Evolutionary conservation across 2,888 invertebrate genomes (phyloP), one percentile per base, ranked within the genome.

Genomic region (Drosophila incognita): DNA sequence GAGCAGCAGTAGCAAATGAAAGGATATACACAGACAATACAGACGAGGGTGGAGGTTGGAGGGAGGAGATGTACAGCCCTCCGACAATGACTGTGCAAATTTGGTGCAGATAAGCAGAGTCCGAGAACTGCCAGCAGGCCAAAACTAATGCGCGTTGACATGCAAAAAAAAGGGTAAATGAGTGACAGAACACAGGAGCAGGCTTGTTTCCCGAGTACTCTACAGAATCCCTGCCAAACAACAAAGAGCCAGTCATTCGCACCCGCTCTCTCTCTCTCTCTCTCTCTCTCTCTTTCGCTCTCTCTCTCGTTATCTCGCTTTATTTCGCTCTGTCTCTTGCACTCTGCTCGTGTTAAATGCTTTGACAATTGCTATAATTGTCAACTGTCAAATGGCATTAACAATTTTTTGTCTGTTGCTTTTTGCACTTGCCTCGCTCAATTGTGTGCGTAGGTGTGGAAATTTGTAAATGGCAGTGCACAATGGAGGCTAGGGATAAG

Each of bases 341-440:
- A 59, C 72, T 74, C 73, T 60, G 63, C 78, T 75, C 83, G 76
- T 90, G 88, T 88, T 90, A 87, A 87, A 87, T 87, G 90, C 91
- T 83, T 81, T 91, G 87, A 88, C 91, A 87, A 87, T 87, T 87
- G 87, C 91, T 86, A 83, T 91, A 87, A 87, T 87, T 87, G 87
- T 87, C 91, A 91, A 91, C 91, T 87, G 87, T 91, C 87, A 87
- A 91, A 87, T 91, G 87, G 90, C 87, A 91, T 91, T 91, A 91
- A 81, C 87, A 77, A 78, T 91, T 90, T 78, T 79, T 79, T 61
- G 51, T 65, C 42, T 67, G 66, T 27, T 69, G 61, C 71, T 64
- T 61, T 83, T 77, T 77, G 75, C 87, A 83, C 87, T 89, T 89
- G 89, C 89, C 75, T 71, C 68, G 58, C 76, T 85, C 84, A 89